Base-by-base conservation (phyloP, 1,140 invertebrate species). In the Rhopalosiphum padi region DNA sequence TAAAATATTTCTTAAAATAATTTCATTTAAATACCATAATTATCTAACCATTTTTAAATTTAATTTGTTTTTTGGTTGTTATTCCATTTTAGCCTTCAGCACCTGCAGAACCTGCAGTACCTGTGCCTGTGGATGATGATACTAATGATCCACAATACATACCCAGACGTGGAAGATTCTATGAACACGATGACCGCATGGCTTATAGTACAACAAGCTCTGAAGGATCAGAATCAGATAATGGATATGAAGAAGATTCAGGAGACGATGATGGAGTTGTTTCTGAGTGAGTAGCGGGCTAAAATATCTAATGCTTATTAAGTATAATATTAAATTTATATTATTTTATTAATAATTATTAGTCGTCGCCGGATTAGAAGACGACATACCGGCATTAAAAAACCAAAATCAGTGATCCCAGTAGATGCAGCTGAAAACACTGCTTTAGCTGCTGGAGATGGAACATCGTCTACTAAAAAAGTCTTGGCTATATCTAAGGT, bases 121-220 rank as follows among this genome's bases (percentile, higher is more conserved):
- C 91, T 15, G 82, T 93, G 1, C 43, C 68, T 11, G 91, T 93
- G 0, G 91, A 93, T 30, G 37, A 86, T n/a, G 91, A 93, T 55
- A 93, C 91, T 21, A 93, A 93, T 93, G 82, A 93, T 30, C 91
- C 91, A 30, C 91, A 93, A 43, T 93, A 93, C 35, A 93, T 93
- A 86, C 91, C 91, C 41, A 93, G 91, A 41, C 77, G 91, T 37
- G 91, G 91, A 37, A n/a, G 48, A n/a, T 93, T 93, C 15, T 93
- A 93, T 30, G 91, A 93, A 25, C 91, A 93, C 55, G 91, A 93
- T 55, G 91, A 93, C 21, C 68, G 91, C 5, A 93, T 93, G 91
- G 91, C 91, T 5, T 93, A 93, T 43, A 93, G 91, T 43, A 93
- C 91, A 37, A 68, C 89, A 90, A 90, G 37, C 30, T 90, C 89